phyloP scores from a whole-genome alignment of 2,797 vertebrate species.

The Rousettus madagascariensis region DNA sequence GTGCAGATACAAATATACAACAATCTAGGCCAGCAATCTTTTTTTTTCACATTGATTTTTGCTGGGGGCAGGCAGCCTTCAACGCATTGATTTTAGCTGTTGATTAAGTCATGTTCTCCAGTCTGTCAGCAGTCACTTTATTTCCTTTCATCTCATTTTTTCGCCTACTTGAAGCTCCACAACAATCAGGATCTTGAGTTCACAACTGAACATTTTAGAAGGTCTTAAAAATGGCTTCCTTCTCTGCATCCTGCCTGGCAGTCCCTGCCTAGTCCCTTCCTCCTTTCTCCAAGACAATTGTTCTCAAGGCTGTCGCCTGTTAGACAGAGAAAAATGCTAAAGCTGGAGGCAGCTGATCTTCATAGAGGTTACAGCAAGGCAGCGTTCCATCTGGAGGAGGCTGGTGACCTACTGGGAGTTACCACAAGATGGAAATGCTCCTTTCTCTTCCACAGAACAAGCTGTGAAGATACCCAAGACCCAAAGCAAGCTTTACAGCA shows the following conservation, averaged over 20 bases:
- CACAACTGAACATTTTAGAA: not conserved
- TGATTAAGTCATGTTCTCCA: constrained; percentile 63
- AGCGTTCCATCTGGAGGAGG: constrained; percentile 56
- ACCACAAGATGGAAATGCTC: constrained; percentile 12
- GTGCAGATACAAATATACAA: not conserved
- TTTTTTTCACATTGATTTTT: constrained; percentile 65
- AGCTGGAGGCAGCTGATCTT: constrained; percentile 33
- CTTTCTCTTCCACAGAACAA: not conserved
- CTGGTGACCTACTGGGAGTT: constrained; percentile 13
- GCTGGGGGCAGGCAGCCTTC: constrained; percentile 65
- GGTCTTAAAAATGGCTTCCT: constrained; percentile 17
- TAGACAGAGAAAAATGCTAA: not conserved
- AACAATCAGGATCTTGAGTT: not conserved
- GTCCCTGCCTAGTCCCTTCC: not conserved
- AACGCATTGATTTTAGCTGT: constrained; percentile 56
- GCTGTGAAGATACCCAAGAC: constrained; percentile 45
- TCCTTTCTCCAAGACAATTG: constrained; percentile 8
- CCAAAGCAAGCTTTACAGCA: constrained; percentile 53
- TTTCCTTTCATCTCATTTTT: constrained; percentile 59
- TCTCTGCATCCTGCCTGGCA: not conserved
- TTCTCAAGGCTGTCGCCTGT: not conserved
- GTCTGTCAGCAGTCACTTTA: constrained; percentile 59
- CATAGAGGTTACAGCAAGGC: constrained; percentile 2
- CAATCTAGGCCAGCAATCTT: constrained; percentile 5
- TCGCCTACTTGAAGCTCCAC: constrained; percentile 27